Conservation (phyloP, 2,888 invertebrate genomes). For the Thereva nobilitata region DNA sequence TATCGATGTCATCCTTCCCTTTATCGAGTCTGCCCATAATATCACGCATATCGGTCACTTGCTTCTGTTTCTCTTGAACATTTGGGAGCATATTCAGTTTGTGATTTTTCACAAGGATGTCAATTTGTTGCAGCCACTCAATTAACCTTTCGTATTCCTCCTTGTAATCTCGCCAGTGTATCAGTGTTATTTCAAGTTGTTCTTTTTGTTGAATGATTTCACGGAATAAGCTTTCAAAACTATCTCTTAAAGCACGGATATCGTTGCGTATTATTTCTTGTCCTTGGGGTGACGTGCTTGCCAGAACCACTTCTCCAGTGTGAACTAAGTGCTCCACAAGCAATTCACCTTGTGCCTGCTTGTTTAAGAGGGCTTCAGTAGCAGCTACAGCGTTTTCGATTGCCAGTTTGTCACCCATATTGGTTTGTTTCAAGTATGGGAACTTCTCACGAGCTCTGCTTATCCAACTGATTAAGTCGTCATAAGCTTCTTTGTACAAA, state of each 20-base stretch:
- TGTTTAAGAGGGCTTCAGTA: constrained; percentile 82
- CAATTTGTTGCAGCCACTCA: constrained; percentile 91
- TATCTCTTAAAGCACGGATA: constrained; percentile 81
- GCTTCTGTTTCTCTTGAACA: constrained; percentile 80
- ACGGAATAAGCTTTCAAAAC: constrained; percentile 81
- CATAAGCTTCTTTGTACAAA: constrained; percentile 87
- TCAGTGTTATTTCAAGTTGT: constrained; percentile 78
- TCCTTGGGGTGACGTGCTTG: constrained; percentile 79
- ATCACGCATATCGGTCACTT: constrained; percentile 79
- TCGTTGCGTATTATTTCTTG: constrained; percentile 82
- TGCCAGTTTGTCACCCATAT: constrained; percentile 82
- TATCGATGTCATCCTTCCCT: constrained; percentile 81
- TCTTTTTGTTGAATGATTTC: constrained; percentile 85
- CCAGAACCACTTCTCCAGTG: constrained; percentile 80
- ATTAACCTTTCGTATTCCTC: constrained; percentile 89
- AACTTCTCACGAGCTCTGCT: constrained; percentile 85
- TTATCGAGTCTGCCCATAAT: constrained; percentile 74
- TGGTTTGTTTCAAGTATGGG: constrained; percentile 81
- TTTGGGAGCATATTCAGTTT: constrained; percentile 81
- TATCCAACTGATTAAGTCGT: constrained; percentile 87
- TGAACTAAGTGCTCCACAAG: constrained; percentile 85
- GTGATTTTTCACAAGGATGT: constrained; percentile 87
- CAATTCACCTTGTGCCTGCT: constrained; percentile 88
- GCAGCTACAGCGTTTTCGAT: constrained; percentile 87
- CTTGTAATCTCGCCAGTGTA: constrained; percentile 88